phyloP scores from a whole-genome alignment of 2,888 invertebrate species.

The Volucella zonaria region DNA sequence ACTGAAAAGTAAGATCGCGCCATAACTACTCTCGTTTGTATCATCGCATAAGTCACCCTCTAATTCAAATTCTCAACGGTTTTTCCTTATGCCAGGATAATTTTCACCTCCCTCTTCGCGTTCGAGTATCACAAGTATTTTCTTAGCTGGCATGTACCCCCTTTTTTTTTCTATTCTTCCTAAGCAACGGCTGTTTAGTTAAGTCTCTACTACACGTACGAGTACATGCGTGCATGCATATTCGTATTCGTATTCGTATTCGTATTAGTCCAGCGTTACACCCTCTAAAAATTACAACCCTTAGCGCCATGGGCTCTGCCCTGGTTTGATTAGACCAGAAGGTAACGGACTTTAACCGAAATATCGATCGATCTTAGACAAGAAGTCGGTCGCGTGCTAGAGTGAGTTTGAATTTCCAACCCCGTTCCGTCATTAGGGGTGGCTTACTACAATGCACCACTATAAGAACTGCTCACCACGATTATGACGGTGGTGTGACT shows the following conservation, averaged over 20 bases:
- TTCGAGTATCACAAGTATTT: conserved; percentile 12
- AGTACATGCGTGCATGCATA: no score
- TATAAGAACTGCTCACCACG: conserved; percentile 29
- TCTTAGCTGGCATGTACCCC: conserved; percentile 50
- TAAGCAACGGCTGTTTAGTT: conserved; percentile 65
- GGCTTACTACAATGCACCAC: conserved; percentile 66
- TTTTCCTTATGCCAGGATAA: conserved; percentile 68
- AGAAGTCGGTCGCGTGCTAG: conserved; percentile 64
- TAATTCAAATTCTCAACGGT: conserved; percentile 69
- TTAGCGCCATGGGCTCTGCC: conserved; percentile 40
- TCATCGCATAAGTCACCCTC: conserved; percentile 65
- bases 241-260: no score
- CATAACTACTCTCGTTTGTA: background rate
- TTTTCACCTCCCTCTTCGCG: conserved; percentile 36
- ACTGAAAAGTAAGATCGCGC: conserved; percentile 35
- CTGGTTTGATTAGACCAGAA: conserved; percentile 31
- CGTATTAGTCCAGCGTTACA: conserved; percentile 29
- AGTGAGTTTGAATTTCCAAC: conserved; percentile 39
- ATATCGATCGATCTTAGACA: conserved; percentile 71
- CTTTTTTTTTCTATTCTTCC: conserved; percentile 48
- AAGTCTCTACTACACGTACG: conserved; percentile 25
- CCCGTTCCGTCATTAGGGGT: conserved; percentile 56
- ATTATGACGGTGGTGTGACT: conserved; percentile 40
- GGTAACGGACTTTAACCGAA: conserved; percentile 72
- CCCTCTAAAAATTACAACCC: conserved; percentile 62